These are phyloP conservation scores for Pegoplata infirma DNA, from an alignment of 2,888 invertebrate species.

Conservation along the genomic window DNA sequence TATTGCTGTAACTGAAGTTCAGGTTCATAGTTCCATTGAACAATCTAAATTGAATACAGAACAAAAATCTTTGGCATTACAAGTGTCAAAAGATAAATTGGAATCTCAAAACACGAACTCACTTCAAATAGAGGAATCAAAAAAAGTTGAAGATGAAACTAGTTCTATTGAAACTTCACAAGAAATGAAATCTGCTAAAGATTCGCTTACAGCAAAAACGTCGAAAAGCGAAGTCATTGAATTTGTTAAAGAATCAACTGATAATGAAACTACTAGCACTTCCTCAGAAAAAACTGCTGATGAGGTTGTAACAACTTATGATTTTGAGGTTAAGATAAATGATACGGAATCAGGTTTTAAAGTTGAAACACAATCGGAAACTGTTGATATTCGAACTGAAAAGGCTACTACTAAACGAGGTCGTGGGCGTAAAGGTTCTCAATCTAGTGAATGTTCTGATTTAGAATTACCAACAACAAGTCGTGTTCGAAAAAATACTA, in stretches of 20 bases:
- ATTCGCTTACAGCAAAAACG: not conserved
- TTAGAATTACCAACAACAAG: conserved; percentile 1
- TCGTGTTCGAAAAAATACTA: not conserved
- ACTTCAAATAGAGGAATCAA: not conserved
- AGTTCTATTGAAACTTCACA: not conserved
- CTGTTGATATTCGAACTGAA: not conserved
- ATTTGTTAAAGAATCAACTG: not conserved
- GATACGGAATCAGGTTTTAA: not conserved
- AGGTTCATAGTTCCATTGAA: not conserved
- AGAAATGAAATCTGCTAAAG: not conserved
- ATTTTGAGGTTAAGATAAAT: conserved; percentile 41
- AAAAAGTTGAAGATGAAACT: not conserved
- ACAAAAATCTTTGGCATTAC: not conserved
- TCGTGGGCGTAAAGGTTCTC: conserved; percentile 9
- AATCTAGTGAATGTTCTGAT: conserved; percentile 7
- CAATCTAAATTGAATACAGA: not conserved
- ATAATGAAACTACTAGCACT: not conserved
- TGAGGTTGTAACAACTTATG: conserved; percentile 33
- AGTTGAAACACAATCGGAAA: not conserved
- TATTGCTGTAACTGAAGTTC: not conserved
- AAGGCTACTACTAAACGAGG: not conserved
- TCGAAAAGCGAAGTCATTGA: not conserved
- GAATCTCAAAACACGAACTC: not conserved
- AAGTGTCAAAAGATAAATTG: not conserved
- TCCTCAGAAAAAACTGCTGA: not conserved